A percentile compares a stretch with the other conserved stretches of the same genome.
Conservation (phyloP, 2,797 vertebrate genomes). For the Momotus momota region DNA sequence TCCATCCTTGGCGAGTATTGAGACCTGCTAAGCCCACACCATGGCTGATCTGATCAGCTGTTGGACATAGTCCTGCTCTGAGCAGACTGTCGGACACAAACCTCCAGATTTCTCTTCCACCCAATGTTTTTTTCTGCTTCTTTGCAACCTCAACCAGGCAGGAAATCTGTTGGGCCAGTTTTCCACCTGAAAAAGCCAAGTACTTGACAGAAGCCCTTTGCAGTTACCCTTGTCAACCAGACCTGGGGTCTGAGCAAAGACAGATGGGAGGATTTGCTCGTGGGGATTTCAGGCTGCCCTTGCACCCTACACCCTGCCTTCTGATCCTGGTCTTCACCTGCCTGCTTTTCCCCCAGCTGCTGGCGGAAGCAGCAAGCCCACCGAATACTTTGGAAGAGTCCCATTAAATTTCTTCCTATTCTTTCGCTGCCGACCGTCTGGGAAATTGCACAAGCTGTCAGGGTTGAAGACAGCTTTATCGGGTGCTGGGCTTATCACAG, state of each 20-base stretch:
- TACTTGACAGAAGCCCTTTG: neutral
- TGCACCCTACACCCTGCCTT: neutral
- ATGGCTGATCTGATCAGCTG: neutral
- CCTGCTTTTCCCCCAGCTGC: neutral
- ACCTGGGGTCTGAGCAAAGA: neutral
- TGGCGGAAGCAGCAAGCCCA: neutral
- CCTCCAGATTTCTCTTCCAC: neutral
- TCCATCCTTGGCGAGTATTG: neutral
- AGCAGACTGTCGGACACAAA: neutral
- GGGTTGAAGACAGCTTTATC: constrained; percentile 10
- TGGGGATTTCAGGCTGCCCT: neutral
- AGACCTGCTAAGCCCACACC: neutral
- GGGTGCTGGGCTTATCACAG: neutral
- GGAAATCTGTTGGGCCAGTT: neutral
- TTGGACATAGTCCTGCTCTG: neutral
- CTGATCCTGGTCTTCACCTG: neutral
- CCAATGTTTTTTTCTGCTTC: neutral
- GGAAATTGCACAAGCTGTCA: constrained; percentile 1
- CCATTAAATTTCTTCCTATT: neutral
- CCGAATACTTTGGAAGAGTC: neutral
- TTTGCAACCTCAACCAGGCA: neutral
- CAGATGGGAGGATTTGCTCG: neutral
- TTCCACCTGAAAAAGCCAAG: neutral
- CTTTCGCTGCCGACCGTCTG: neutral
- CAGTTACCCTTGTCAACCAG: neutral